These are phyloP conservation scores for Ormyrus labotus DNA, from an alignment of 2,888 invertebrate genomes.

Conservation along the genomic window DNA sequence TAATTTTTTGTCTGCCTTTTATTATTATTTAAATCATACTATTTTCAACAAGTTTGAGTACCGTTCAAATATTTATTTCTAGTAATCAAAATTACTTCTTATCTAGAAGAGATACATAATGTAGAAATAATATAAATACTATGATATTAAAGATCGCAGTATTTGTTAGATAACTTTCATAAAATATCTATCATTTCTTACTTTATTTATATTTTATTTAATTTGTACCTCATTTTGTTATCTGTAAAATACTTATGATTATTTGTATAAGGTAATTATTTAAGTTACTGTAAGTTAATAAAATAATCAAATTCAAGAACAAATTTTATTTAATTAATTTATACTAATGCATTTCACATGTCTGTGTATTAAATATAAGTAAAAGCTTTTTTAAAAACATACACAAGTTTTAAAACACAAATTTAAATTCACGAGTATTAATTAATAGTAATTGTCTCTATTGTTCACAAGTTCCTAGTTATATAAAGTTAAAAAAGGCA, in stretches of 20 bases:
- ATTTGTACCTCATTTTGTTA: constrained; percentile 54
- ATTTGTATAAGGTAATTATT: constrained; percentile 48
- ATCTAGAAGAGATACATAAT: constrained; percentile 17
- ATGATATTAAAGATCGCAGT: not conserved
- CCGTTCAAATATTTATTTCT: constrained; percentile 17
- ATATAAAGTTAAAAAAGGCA: constrained; percentile 47
- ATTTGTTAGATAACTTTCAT: constrained; percentile 9
- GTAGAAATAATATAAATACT: constrained; percentile 19
- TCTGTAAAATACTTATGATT: constrained; percentile 51
- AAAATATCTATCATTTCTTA: constrained; percentile 20
- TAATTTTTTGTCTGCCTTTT: constrained; percentile 15
- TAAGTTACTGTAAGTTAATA: constrained; percentile 54
- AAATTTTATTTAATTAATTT: constrained; percentile 50
- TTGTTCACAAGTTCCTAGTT: constrained; percentile 56
- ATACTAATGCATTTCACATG: constrained; percentile 52
- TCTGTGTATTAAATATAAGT: constrained; percentile 49
- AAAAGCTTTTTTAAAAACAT: constrained; percentile 28
- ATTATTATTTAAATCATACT: not conserved
- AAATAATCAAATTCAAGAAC: constrained; percentile 44
- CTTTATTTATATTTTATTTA: constrained; percentile 51
- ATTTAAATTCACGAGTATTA: constrained; percentile 38
- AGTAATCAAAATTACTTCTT: constrained; percentile 50
- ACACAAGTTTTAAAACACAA: constrained; percentile 28
- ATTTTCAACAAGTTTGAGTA: not conserved
- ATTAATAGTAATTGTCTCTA: constrained; percentile 45